A percentile compares a stretch with the other conserved stretches of the same genome.
phyloP scores from a whole-genome alignment of 2,888 invertebrate species.

The Cataglyphis livida region DNA sequence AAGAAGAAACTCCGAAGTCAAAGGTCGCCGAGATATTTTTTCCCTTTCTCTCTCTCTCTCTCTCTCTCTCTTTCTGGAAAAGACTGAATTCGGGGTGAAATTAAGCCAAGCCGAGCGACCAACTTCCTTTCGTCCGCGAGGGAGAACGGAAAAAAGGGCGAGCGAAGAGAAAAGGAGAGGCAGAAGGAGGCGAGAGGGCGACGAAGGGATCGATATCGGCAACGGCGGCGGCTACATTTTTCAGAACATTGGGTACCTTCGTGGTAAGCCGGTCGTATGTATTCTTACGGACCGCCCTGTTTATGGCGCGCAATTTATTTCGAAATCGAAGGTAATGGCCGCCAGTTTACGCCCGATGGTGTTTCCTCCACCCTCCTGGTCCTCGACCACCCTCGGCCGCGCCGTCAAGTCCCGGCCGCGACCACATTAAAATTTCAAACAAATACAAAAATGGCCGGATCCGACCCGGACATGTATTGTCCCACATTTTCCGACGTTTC shows the following conservation, averaged over 20 bases:
- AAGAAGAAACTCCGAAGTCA: constrained; percentile 55
- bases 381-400: constrained; percentile 49
- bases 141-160: constrained; percentile 36
- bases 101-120: constrained; percentile 65
- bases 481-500: constrained; percentile 67
- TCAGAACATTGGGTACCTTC: constrained; percentile 79
- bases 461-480: constrained; percentile 80
- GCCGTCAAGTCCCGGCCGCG: constrained; percentile 63
- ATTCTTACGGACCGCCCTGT: constrained; percentile 84
- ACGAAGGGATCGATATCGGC: constrained; percentile 76
- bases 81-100: constrained; percentile 67
- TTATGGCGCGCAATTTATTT: constrained; percentile 85
- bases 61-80: constrained; percentile 40
- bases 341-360: constrained; percentile 80
- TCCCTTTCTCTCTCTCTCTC: constrained; percentile 33
- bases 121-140: constrained; percentile 49
- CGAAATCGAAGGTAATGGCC: constrained; percentile 85
- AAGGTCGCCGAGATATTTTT: constrained; percentile 61
- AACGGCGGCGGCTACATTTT: constrained; percentile 76
- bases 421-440: constrained; percentile 84
- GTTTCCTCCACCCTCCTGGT: constrained; percentile 42
- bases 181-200: constrained; percentile 35
- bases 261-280: constrained; percentile 83
- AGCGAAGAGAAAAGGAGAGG: constrained; percentile 44
- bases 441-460: constrained; percentile 79